Base-by-base conservation (phyloP, 1,140 invertebrate genomes). In the Steinernema feltiae region DNA sequence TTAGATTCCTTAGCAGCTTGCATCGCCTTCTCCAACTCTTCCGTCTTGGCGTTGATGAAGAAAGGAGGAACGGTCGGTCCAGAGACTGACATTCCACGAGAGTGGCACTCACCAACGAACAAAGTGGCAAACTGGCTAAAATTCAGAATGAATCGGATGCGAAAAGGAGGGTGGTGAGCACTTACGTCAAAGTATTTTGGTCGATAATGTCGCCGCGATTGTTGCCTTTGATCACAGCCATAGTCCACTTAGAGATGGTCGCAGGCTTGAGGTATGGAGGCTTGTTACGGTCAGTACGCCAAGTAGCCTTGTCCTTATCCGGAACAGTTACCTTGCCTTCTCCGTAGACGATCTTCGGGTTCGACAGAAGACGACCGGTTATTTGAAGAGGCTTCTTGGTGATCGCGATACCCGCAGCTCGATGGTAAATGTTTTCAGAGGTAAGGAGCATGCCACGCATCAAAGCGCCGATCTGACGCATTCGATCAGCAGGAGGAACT, bases 281-380 rank as follows among this genome's bases (percentile, higher is more conserved):
- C 35, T 41, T 41, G 7, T 63, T 12, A 21, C 53, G 24, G 32
- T 76, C 35, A 27, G 30, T 31, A 27, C 27, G 15, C 32, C 32
- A 73, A 74, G n/a, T 73, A 7, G 24, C 72, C 30, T 63, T 63
- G 7, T 41, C 7, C 24, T 7, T 21, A 27, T 63, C 53, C 53
- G 53, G 53, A n/a, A 27, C 3, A 3, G 24, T 27, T 27, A 41
- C 35, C 7, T 3, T 27, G 53, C 24, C 24, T 12, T 63, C 3
- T 7, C 7, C 53, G 1, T 75, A 75, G 27, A 15, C 2, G n/a
- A 75, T 74, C 73, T 12, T 30, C 0, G 74, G 74, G 27, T 3
- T 24, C 18, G 74, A 30, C 12, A 76, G 74, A 0, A 76, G 7
- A 3, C 74, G 74, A 3, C 74, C 74, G 7, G 2, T 7, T 15